phyloP scores from a whole-genome alignment of 2,797 vertebrate genomes.

The Acrossocheilus fasciatus region DNA sequence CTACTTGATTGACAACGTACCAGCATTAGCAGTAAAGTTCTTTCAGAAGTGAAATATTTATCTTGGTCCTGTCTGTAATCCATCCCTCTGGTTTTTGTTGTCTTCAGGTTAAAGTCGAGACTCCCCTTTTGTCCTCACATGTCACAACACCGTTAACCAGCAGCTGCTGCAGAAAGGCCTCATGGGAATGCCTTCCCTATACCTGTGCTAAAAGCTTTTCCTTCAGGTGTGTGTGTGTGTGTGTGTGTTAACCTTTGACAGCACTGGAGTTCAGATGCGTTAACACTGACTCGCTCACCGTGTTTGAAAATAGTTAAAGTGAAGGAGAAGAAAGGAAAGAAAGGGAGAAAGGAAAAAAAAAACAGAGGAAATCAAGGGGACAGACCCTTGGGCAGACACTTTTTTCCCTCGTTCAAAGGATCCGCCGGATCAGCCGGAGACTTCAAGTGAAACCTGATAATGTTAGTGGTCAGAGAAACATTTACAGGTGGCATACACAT shows the following conservation, averaged over 20 bases:
- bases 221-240: constrained; percentile 54
- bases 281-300: constrained; percentile 53
- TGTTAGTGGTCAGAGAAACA: constrained; percentile 57
- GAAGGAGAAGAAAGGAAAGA: constrained; percentile 39
- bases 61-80: constrained; percentile 57
- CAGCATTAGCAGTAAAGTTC: background rate
- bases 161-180: constrained; percentile 53
- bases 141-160: constrained; percentile 73
- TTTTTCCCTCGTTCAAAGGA: constrained; percentile 60
- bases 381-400: constrained; percentile 53
- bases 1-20: background rate
- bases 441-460: constrained; percentile 68
- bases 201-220: constrained; percentile 60
- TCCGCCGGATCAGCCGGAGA: constrained; percentile 57
- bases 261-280: constrained; percentile 41
- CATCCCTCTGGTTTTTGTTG: constrained; percentile 56
- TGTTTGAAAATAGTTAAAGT: constrained; percentile 60
- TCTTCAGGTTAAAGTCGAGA: constrained; percentile 36
- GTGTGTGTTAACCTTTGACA: constrained; percentile 64
- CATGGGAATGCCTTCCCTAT: constrained; percentile 44
- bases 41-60: constrained; percentile 47
- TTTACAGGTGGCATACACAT: constrained; percentile 63
- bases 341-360: constrained; percentile 21
- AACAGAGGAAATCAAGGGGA: constrained; percentile 43
- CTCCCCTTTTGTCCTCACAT: constrained; percentile 65